Base-by-base conservation (phyloP, 1,140 invertebrate genomes). In the Helicoverpa armigera region DNA sequence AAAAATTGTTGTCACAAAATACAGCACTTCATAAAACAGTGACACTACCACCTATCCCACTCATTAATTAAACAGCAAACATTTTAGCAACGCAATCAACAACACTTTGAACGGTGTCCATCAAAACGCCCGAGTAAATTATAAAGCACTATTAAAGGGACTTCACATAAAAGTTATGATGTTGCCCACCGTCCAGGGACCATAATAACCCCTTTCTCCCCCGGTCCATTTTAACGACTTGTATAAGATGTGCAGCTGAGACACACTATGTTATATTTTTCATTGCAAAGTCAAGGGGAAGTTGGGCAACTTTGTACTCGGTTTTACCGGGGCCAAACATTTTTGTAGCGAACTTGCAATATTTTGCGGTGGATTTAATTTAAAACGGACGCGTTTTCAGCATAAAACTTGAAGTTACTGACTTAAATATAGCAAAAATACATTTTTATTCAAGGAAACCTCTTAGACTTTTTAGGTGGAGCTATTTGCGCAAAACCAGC, bases 131-230 rank as follows among this genome's bases (percentile, higher is more conserved):
- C 14, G 50, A n/a, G 23, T 72, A 54, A 72, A 54, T 72, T 54
- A 72, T 72, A 72, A 72, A 72, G 50, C 69, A 54, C 69, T 72
- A 72, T 54, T 72, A 72, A 72, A 72, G 69, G 69, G 50, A n/a
- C 69, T 14, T 14, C 69, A 54, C 50, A 72, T 72, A 72, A 72
- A 72, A 72, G 48, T 54, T 72, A 72, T 72, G 50, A 54, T 72
- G 23, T 13, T 54, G 14, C 23, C 13, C 50, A 72, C 31, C 69
- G 50, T 53, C 69, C 69, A 53, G 50, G 69, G 50, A 53, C 14
- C 69, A 53, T 53, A 72, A 51, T 53, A 31, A 51, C 69, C 69
- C 69, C 50, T 72, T 72, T 69, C 65, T 53, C 69, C 69, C 23
- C 35, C 50, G 13, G 69, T 72, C 69, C 69, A 53, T 72, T 72